phyloP scores from a whole-genome alignment of 2,888 invertebrate species.

The Heliconius aoede region DNA sequence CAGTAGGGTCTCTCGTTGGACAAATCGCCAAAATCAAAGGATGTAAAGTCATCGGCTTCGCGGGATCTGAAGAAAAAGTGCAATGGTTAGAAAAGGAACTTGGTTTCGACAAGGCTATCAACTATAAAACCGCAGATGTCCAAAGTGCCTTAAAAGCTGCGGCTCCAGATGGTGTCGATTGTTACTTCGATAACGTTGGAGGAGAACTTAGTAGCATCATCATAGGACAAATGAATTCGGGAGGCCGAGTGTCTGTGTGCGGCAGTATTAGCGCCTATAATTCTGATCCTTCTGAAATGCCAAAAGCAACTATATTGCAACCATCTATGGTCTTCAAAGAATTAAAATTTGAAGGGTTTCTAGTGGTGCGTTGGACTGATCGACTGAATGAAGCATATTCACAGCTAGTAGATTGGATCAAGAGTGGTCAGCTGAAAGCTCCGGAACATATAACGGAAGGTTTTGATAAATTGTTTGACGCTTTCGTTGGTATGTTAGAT shows the following conservation, averaged over 20 bases:
- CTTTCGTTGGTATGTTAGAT: conserved; percentile 85
- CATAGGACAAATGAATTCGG: conserved; percentile 82
- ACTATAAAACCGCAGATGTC: conserved; percentile 86
- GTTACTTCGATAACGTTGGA: conserved; percentile 89
- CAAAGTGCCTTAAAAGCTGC: conserved; percentile 79
- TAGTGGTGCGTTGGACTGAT: conserved; percentile 76
- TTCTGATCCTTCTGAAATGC: conserved; percentile 53
- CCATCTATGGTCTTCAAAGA: conserved; percentile 82
- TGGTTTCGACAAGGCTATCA: conserved; percentile 87
- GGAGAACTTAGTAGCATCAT: conserved; percentile 84
- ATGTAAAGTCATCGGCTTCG: conserved; percentile 84
- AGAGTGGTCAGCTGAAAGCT: conserved; percentile 86
- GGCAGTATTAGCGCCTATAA: conserved; percentile 71
- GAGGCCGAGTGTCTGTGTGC: conserved; percentile 59
- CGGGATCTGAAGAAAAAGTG: conserved; percentile 87
- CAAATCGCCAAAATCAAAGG: conserved; percentile 88
- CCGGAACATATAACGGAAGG: conserved; percentile 87
- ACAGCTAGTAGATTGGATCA: conserved; percentile 84
- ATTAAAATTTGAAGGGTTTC: conserved; percentile 86
- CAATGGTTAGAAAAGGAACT: conserved; percentile 85
- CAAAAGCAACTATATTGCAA: conserved; percentile 78
- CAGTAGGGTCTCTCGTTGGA: conserved; percentile 88
- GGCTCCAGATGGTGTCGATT: conserved; percentile 87
- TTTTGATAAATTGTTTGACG: conserved; percentile 87
- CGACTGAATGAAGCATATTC: conserved; percentile 84